Evolutionary conservation across 2,888 invertebrate species (phyloP).

Genomic region (Megalurothrips usitatus): DNA sequence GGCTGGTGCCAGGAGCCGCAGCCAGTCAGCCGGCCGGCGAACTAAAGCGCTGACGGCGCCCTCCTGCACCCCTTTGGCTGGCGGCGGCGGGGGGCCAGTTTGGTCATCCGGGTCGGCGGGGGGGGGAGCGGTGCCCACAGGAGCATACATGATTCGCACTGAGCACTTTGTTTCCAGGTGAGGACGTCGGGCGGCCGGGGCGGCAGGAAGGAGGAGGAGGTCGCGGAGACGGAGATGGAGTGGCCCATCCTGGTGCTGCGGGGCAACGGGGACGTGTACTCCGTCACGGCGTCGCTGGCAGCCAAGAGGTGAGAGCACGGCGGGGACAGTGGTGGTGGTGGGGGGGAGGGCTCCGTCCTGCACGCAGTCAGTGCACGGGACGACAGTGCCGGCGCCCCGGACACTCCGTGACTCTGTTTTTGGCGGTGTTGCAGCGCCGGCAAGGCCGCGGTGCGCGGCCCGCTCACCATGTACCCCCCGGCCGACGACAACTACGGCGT

Average conservation of each 20-base stretch:
- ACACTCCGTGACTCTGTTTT: too few species aligned
- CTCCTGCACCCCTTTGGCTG: too few species aligned
- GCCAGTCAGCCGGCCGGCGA: not conserved
- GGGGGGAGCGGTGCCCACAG: too few species aligned
- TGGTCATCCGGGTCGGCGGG: too few species aligned
- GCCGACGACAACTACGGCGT: slow-evolving; percentile 79
- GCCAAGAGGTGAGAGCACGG: slow-evolving; percentile 22
- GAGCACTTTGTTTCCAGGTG: not conserved
- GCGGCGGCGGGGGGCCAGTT: too few species aligned
- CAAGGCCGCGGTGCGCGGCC: slow-evolving; percentile 57
- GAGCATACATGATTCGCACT: not conserved
- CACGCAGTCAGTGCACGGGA: not conserved
- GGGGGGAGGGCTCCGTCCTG: not conserved
- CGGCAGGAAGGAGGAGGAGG: not conserved
- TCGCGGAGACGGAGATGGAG: slow-evolving; percentile 42
- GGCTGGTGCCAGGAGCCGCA: not conserved
- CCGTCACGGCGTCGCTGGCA: slow-evolving; percentile 40
- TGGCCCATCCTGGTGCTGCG: slow-evolving; percentile 76
- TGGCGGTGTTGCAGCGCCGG: too few species aligned
- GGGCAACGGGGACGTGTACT: slow-evolving; percentile 79
- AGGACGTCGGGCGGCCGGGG: not conserved
- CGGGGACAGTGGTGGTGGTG: not conserved
- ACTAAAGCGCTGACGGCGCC: not conserved
- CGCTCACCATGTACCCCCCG: slow-evolving; percentile 72
- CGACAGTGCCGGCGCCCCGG: not conserved